Evolutionary conservation across 1,140 invertebrate genomes (phyloP).

Genomic region (Manduca sexta): DNA sequence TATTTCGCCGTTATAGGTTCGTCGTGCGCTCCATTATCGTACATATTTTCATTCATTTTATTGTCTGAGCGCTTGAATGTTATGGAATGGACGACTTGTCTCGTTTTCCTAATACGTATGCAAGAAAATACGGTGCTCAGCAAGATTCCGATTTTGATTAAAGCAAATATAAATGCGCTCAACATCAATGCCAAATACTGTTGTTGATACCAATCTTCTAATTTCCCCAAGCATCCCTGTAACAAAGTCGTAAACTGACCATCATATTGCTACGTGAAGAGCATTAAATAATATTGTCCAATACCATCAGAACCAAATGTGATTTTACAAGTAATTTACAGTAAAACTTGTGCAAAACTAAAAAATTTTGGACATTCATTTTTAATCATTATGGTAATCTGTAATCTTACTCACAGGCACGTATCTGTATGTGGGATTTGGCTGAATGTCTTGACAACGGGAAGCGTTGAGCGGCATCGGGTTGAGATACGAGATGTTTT

Average conservation of each 20-base stretch:
- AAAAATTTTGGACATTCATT: not conserved
- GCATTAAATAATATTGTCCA: too few species aligned
- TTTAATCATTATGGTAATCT: not conserved
- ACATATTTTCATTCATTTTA: slow-evolving; percentile 59
- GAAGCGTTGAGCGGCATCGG: slow-evolving; percentile 82
- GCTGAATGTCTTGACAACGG: slow-evolving; percentile 80
- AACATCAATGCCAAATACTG: slow-evolving; percentile 83
- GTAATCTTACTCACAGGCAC: slow-evolving; percentile 63
- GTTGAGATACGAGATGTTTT: slow-evolving; percentile 80
- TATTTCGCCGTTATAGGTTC: slow-evolving; percentile 63
- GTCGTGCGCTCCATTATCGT: slow-evolving; percentile 52
- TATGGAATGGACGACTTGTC: slow-evolving; percentile 47
- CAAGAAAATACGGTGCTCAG: slow-evolving; percentile 81
- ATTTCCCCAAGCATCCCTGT: slow-evolving; percentile 80
- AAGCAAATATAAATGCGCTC: slow-evolving; percentile 77
- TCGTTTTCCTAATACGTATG: slow-evolving; percentile 69
- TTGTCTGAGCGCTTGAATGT: slow-evolving; percentile 50
- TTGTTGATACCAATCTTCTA: slow-evolving; percentile 85
- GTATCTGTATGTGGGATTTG: slow-evolving; percentile 75
- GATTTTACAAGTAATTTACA: too few species aligned
- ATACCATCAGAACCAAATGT: too few species aligned
- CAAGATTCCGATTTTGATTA: slow-evolving; percentile 81
- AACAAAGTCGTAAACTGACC: too few species aligned
- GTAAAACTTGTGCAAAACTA: not conserved
- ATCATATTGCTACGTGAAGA: too few species aligned